phyloP scores from a whole-genome alignment of 2,797 vertebrate species.

The Characodon lateralis region DNA sequence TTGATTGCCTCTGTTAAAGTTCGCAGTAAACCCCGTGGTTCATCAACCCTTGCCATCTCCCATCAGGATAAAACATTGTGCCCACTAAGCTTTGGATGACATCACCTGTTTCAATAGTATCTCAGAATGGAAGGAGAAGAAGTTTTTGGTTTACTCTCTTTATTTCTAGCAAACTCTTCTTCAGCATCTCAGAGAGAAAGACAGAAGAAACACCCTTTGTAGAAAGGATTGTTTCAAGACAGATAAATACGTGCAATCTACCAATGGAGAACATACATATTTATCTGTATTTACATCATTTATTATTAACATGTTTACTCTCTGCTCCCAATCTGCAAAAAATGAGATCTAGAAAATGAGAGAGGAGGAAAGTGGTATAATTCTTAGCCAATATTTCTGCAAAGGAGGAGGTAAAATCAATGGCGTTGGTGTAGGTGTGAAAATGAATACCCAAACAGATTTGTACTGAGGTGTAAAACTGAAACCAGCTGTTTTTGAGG shows the following conservation, averaged over 20 bases:
- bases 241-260: neutral
- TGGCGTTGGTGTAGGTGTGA: constrained; percentile 34
- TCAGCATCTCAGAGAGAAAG: neutral
- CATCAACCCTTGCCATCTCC: constrained; percentile 59
- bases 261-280: neutral
- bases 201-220: neutral
- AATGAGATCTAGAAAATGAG: neutral
- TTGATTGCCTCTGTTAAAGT: constrained; percentile 65
- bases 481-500: neutral
- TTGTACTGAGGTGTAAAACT: neutral
- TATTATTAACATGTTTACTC: neutral
- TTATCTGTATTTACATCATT: neutral
- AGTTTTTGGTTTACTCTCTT: constrained; percentile 7
- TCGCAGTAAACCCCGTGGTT: constrained; percentile 62
- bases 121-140: constrained; percentile 16
- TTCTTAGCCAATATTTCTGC: neutral
- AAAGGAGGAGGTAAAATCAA: constrained; percentile 19
- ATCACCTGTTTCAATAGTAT: constrained; percentile 40
- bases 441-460: constrained; percentile 31
- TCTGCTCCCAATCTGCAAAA: neutral
- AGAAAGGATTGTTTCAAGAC: neutral
- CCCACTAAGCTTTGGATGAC: constrained; percentile 49
- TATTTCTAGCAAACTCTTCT: constrained; percentile 23
- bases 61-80: constrained; percentile 37
- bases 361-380: neutral